Base-by-base conservation (phyloP, 1,140 invertebrate genomes). In the Pseudomyrmex sp. region DNA sequence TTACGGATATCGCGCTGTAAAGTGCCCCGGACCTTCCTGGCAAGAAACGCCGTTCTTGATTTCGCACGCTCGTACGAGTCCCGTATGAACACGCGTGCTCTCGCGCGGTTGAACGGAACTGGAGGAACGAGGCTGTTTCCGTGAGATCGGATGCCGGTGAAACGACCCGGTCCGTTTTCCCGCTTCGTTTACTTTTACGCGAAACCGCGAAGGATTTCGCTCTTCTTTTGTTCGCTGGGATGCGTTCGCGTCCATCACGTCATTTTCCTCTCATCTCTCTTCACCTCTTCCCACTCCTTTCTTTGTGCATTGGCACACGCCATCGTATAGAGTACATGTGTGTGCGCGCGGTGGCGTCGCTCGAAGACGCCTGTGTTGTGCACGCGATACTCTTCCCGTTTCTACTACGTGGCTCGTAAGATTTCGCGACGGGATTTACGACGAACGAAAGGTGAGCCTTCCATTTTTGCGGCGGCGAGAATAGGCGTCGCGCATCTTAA, bases 131-230 rank as follows among this genome's bases (percentile, higher is more conserved):
- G 76, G 68, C 12, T 18, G 65, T 74, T 84, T 62, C 56, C 65
- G 26, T 23, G 23, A 61, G 72, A 54, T 63, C 65, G 83, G 46
- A 65, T 56, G 20, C 15, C 15, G 20, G 23, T 56, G 75, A 84
- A 83, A 88, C 63, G 76, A 84, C 48, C 69, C 62, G 66, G 69
- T 50, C 62, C 59, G 74, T 83, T 84, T 83, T 74, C 61, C 46
- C 69, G 83, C 85, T 79, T 85, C 83, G 83, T 90, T 88, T 84
- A 79, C 79, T 88, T 88, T 89, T 89, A 89, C 84, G 85, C 63
- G 56, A 52, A 15, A 44, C 79, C 73, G 10, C 65, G 26, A 65
- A 84, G 82, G 58, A 52, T 70, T 50, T 70, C 46, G 23, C 46
- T 65, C 13, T 46, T 44, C 23, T n/a, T 69, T 80, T 61, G 68